Percentiles rank a stretch among this genome's conserved stretches.
Evolutionary conservation across 2,113 vertebrate species (phyloP).

Genomic region (Cololabis saira): DNA sequence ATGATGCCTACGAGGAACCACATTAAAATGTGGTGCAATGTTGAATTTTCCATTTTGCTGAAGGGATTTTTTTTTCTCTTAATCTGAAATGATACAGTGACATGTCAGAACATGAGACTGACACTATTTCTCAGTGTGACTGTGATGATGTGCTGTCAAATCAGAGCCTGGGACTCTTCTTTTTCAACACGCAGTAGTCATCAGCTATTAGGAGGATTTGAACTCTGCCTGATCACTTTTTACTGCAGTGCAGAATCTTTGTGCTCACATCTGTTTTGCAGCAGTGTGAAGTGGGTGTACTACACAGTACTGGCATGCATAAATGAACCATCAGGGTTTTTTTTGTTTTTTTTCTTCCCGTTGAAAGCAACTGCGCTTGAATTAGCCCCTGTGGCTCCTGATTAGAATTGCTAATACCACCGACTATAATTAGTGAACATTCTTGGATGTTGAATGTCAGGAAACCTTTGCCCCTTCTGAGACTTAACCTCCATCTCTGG

Average conservation of each 20-base stretch:
- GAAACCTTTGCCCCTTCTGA: constrained; percentile 70
- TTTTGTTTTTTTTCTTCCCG: constrained; percentile 37
- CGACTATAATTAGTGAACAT: constrained; percentile 74
- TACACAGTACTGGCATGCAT: constrained; percentile 67
- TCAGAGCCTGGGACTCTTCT: neutral
- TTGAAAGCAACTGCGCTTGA: constrained; percentile 61
- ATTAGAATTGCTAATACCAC: constrained; percentile 75
- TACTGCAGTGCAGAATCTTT: constrained; percentile 32
- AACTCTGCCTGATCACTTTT: constrained; percentile 22
- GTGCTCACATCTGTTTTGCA: constrained; percentile 49
- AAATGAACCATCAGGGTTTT: constrained; percentile 59
- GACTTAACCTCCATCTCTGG: constrained; percentile 62
- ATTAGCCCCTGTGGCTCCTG: constrained; percentile 70
- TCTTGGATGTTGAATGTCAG: constrained; percentile 74
- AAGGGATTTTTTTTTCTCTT: constrained; percentile 10
- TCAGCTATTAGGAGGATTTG: neutral
- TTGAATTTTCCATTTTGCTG: constrained; percentile 36
- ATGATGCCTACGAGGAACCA: constrained; percentile 27
- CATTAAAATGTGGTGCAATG: constrained; percentile 20
- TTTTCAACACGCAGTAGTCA: constrained; percentile 1
- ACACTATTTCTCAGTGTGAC: constrained; percentile 12
- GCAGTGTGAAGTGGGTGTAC: constrained; percentile 36
- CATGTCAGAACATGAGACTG: constrained; percentile 10
- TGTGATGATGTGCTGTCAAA: neutral
- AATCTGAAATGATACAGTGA: constrained; percentile 31